Evolutionary conservation across 1,140 invertebrate species (phyloP), one percentile per base, ranked within the genome.

Genomic region (Theocolax elegans): DNA sequence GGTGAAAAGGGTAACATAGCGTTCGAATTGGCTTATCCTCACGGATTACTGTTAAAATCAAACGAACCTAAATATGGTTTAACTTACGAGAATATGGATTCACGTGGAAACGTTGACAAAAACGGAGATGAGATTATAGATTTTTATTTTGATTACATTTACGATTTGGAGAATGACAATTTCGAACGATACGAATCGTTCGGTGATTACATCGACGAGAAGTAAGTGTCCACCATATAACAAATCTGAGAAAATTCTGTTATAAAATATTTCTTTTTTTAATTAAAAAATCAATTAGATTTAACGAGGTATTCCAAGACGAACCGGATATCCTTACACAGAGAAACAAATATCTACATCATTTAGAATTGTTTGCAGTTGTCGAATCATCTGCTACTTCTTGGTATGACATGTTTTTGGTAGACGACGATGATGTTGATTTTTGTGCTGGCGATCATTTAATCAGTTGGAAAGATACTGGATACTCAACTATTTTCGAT

Each of bases 1-100:
- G 94, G 94, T 9, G 89, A 94, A 79, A 84, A 89, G 68, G 87
- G 85, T 19, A 94, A 95, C 83, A 77, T 87, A 12, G 89, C 93
- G 1, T 94, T 88, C 77, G 81, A 91, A 60, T 75, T 91, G 40
- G 90, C 90, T 0, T 89, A 67, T 66, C 72, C 77, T 2, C 48
- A 76, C 2, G 72, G 70, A 13, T 31, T 77, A n/a, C 13, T 77
- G 6, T 72, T 72, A n/a, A 63, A 65, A 62, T 44, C 64, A 25
- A 46, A 64, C 27, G n/a, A 44, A 3, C 38, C 19, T 12, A n/a
- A 63, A 12, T 72, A 89, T 63, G 84, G 88, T 7, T 44, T 89
- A 56, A 83, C 88, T 40, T 71, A 88, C 6, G 79, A 87, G 69
- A 71, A 91, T 0, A 74, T 91, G 1, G 85, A 79, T 68, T 79